Evolutionary conservation across 2,888 invertebrate species (phyloP).

Genomic region (Saturnia pavonia): DNA sequence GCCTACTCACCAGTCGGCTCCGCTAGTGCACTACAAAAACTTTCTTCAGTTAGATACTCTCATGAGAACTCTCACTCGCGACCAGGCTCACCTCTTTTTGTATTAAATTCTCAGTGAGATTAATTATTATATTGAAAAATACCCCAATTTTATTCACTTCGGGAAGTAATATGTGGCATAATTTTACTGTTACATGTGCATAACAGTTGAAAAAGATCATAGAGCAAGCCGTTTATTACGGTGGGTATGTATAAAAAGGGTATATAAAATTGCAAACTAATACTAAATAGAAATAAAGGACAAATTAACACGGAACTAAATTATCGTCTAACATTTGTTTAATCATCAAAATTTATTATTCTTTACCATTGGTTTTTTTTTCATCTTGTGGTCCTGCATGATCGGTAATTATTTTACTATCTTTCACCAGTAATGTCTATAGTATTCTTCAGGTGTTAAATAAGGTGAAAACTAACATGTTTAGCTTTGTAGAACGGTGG

Average conservation of each 20-base stretch:
- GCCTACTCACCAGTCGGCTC: conserved; percentile 27
- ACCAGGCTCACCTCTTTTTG: background rate
- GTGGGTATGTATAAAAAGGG: background rate
- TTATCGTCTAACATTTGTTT: too few species aligned
- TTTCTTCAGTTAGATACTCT: background rate
- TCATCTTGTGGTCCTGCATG: too few species aligned
- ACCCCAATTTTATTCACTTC: background rate
- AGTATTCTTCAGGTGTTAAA: too few species aligned
- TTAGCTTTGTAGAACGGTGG: too few species aligned
- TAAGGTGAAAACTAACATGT: too few species aligned
- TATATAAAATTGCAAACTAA: background rate
- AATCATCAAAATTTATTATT: too few species aligned
- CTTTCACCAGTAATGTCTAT: too few species aligned
- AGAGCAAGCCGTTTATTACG: background rate
- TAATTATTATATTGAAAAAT: background rate
- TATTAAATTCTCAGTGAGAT: background rate
- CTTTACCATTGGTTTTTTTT: too few species aligned
- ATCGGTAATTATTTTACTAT: too few species aligned
- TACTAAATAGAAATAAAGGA: too few species aligned
- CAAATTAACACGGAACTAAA: background rate
- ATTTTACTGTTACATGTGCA: background rate
- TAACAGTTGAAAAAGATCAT: background rate
- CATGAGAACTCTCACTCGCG: conserved; percentile 1
- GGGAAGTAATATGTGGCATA: background rate
- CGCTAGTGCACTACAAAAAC: background rate